phyloP scores from a whole-genome alignment of 2,888 invertebrate genomes.

The Stegophylla sp. region DNA sequence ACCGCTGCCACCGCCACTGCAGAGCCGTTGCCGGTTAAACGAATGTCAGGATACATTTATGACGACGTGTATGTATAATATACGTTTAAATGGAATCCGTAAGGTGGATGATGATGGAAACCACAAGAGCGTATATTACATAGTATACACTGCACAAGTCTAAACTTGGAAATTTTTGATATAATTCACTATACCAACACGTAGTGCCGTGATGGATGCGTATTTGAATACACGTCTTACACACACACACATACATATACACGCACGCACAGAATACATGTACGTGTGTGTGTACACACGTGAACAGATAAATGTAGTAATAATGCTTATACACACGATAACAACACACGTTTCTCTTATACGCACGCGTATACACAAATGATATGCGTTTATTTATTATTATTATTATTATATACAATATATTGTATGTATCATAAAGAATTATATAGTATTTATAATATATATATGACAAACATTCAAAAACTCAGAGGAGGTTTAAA shows the following conservation, averaged over 20 bases:
- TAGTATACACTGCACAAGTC: background rate
- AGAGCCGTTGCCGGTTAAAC: no score
- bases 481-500: no score
- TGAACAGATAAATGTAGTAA: background rate
- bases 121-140: conserved; percentile 7
- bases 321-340: background rate
- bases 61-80: no score
- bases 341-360: conserved; percentile 13
- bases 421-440: no score
- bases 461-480: no score
- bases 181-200: conserved; percentile 12
- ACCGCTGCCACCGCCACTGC: no score
- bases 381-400: background rate
- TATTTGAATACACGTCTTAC: conserved; percentile 21
- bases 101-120: conserved; percentile 41
- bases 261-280: background rate
- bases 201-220: conserved; percentile 26
- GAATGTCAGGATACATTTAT: conserved; percentile 33
- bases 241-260: no score
- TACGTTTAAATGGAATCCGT: conserved; percentile 42
- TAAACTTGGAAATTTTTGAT: conserved; percentile 19
- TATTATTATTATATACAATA: no score
- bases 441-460: no score
- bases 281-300: background rate
- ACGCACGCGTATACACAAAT: background rate